A percentile compares a stretch with the other conserved stretches of the same genome.
These are phyloP conservation scores for Ichneumon xanthorius DNA, from an alignment of 2,888 invertebrate genomes.

Conservation along the genomic window DNA sequence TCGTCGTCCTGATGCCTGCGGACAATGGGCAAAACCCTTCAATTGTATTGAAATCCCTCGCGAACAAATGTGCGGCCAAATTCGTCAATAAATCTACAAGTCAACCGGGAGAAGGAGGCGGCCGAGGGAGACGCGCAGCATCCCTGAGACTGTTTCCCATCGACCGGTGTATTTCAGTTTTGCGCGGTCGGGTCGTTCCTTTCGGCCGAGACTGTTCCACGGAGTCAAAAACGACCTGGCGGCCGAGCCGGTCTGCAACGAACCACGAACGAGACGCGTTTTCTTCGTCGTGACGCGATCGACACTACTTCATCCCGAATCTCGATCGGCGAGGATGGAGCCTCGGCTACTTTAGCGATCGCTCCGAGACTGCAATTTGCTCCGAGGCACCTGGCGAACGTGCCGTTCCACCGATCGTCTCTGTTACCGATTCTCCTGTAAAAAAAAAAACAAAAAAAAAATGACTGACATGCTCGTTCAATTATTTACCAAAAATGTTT, in stretches of 20 bases:
- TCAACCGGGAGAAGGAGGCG: conserved; percentile 70
- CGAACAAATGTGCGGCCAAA: conserved; percentile 81
- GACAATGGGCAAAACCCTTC: conserved; percentile 80
- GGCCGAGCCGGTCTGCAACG: conserved; percentile 11
- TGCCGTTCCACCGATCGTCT: conserved; percentile 58
- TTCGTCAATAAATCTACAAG: conserved; percentile 83
- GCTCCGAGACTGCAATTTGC: conserved; percentile 75
- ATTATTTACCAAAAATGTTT: too few relatives aligned
- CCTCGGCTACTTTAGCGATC: conserved; percentile 73
- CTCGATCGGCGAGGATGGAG: conserved; percentile 46
- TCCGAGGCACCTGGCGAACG: conserved; percentile 72
- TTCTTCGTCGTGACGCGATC: conserved; percentile 35
- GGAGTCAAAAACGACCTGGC: conserved; percentile 17
- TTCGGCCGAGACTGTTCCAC: neutral
- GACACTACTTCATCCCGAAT: conserved; percentile 60
- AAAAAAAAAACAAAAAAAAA: too few relatives aligned
- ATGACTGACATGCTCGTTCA: neutral
- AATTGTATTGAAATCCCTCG: conserved; percentile 81
- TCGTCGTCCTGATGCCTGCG: conserved; percentile 67
- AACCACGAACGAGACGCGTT: conserved; percentile 20
- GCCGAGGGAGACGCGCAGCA: neutral
- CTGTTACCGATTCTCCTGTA: conserved; percentile 6
- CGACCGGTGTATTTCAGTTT: conserved; percentile 4
- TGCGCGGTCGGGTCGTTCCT: conserved; percentile 9
- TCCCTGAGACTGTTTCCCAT: conserved; percentile 8